Base-by-base conservation (phyloP, 2,797 vertebrate genomes). In the Hafferia zeledoni region DNA sequence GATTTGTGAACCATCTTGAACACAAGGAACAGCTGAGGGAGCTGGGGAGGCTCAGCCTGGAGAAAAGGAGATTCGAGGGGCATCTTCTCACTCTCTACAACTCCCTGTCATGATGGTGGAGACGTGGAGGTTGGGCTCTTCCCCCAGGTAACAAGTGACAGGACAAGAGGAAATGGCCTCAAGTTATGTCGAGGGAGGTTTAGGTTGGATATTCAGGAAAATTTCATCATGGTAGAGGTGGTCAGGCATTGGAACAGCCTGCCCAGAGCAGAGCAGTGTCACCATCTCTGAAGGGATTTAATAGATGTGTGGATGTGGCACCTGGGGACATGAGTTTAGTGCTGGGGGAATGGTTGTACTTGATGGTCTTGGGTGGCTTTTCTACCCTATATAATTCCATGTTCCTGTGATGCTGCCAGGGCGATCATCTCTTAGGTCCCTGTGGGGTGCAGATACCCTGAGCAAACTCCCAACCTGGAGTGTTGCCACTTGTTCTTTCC, bases 361-460 rank as follows among this genome's bases (percentile, higher is more conserved):
- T 1, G 1, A 10, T 44, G 27, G 11, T n/a, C 23, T 43, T n/a
- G 44, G 19, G 10, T 5, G 13, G 19, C 50, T 17, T 76, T 83
- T 83, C 57, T 79, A 57, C 9, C 13, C 19, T n/a, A 13, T 24
- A 30, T 30, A 33, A 13, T 56, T 39, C 43, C 5, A 0, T 55
- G n/a, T 22, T 67, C 61, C 68, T 63, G 55, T 27, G 75, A 6
- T 13, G 7, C 31, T 4, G 25, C 55, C 35, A 10, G 39, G 37
- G 23, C 18, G 37, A 9, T 33, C 25, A 0, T 8, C 7, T 3
- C 1, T 1, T 12, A 11, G 28, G 9, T 19, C 14, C 1, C 31
- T 14, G 10, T 61, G 56, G 43, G 37, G 3, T 44, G 39, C 39
- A 5, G 53, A 2, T 64, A 37, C 28, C 59, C 53, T 20, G 25